These are phyloP conservation scores for Deilephila elpenor DNA, from an alignment of 2,888 invertebrate genomes.

Conservation along the genomic window DNA sequence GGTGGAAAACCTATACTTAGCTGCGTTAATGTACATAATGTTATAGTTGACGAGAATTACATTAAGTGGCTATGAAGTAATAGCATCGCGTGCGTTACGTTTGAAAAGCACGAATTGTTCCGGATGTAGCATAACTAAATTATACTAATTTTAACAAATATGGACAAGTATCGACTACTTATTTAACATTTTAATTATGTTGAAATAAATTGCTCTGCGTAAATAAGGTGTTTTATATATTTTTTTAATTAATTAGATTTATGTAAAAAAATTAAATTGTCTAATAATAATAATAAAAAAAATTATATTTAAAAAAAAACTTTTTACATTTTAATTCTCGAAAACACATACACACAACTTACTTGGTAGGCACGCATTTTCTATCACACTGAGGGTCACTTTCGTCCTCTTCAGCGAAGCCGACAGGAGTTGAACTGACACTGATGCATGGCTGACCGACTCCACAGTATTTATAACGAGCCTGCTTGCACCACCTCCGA, in stretches of 20 bases:
- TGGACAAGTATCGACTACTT: neutral
- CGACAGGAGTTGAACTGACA: slow-evolving; percentile 82
- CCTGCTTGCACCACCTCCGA: slow-evolving; percentile 31
- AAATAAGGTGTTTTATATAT: no score
- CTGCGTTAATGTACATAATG: neutral
- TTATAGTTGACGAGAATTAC: neutral
- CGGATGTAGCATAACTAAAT: neutral
- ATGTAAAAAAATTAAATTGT: no score
- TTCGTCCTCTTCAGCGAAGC: slow-evolving; percentile 79
- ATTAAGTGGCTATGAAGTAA: slow-evolving; percentile 9
- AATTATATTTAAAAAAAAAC: neutral
- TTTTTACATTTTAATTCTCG: neutral
- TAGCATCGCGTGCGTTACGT: slow-evolving; percentile 1
- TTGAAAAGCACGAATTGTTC: slow-evolving; percentile 1
- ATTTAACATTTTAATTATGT: neutral
- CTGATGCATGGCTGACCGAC: slow-evolving; percentile 54
- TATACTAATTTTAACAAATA: neutral
- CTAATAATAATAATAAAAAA: neutral
- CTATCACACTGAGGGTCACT: slow-evolving; percentile 62
- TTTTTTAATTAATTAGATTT: no score
- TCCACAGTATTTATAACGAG: slow-evolving; percentile 72
- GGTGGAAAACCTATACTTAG: neutral
- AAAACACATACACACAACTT: slow-evolving; percentile 54
- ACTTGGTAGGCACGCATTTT: slow-evolving; percentile 79
- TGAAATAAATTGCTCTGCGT: neutral